Percentiles rank a stretch among this genome's conserved stretches.
Evolutionary conservation across 1,140 invertebrate genomes (phyloP).

Genomic region (Drosophila guanche): DNA sequence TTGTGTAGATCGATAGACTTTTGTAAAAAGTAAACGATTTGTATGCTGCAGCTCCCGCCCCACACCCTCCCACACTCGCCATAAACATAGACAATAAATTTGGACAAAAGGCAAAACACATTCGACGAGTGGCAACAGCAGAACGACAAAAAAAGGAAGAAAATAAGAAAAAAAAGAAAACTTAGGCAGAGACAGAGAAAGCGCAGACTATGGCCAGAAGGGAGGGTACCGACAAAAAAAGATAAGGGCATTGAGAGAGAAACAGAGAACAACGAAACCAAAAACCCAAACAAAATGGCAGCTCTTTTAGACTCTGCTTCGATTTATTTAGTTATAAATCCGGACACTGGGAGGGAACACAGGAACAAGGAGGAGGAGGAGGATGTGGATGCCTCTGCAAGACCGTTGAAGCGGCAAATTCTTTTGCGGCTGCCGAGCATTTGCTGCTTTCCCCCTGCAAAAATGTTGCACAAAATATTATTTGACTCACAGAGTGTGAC

Average conservation of each 20-base stretch:
- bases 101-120: slow-evolving; percentile 71
- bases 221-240: not conserved
- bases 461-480: slow-evolving; percentile 50
- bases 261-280: slow-evolving; percentile 57
- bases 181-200: slow-evolving; percentile 21
- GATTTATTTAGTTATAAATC: slow-evolving; percentile 65
- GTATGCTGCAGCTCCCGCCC: slow-evolving; percentile 48
- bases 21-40: slow-evolving; percentile 49
- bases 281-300: slow-evolving; percentile 61
- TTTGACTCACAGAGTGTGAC: slow-evolving; percentile 10
- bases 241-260: slow-evolving; percentile 20
- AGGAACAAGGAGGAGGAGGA: slow-evolving; percentile 10
- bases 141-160: slow-evolving; percentile 33
- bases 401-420: slow-evolving; percentile 69
- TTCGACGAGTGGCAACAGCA: slow-evolving; percentile 65
- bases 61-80: not conserved
- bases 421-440: slow-evolving; percentile 47
- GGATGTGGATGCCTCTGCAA: slow-evolving; percentile 56
- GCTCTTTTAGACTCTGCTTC: slow-evolving; percentile 64
- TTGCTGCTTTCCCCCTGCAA: slow-evolving; percentile 3
- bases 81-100: slow-evolving; percentile 71
- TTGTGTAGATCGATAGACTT: slow-evolving; percentile 65
- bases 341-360: slow-evolving; percentile 14
- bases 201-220: slow-evolving; percentile 7
- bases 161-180: slow-evolving; percentile 31